Evolutionary conservation across 2,888 invertebrate species (phyloP).

Genomic region (Malacosoma neustria): DNA sequence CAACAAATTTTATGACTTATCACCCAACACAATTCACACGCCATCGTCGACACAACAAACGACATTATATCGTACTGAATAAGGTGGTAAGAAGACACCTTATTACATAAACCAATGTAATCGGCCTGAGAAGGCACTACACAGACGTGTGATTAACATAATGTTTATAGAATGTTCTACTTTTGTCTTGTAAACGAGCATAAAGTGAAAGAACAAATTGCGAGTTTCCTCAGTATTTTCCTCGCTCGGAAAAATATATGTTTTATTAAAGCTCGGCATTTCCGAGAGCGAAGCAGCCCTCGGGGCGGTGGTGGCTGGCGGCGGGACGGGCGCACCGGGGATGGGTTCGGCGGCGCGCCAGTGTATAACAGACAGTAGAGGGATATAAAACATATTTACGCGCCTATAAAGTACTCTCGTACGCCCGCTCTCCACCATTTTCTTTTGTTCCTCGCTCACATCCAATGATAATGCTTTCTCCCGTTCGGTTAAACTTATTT

Average conservation of each 20-base stretch:
- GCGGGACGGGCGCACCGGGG: conserved; percentile 18
- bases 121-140: conserved; percentile 18
- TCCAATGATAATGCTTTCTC: conserved; percentile 74
- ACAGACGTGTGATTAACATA: conserved; percentile 70
- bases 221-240: conserved; percentile 75
- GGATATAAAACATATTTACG: conserved; percentile 76
- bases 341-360: conserved; percentile 60
- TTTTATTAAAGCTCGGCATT: conserved; percentile 76
- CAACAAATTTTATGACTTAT: conserved; percentile 36
- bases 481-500: conserved; percentile 73
- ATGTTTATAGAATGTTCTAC: conserved; percentile 72
- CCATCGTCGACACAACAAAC: conserved; percentile 17
- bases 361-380: conserved; percentile 75
- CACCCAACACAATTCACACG: conserved; percentile 25
- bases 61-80: conserved; percentile 6
- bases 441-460: conserved; percentile 71
- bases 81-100: no score
- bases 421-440: conserved; percentile 71
- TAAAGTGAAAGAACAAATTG: conserved; percentile 76
- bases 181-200: conserved; percentile 76
- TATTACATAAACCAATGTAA: conserved; percentile 15
- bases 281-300: conserved; percentile 70
- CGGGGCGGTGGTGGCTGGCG: conserved; percentile 42
- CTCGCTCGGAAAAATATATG: conserved; percentile 75
- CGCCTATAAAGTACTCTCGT: conserved; percentile 76